Base-by-base conservation (phyloP, 2,888 invertebrate species). In the Synanthedon vespiformis region DNA sequence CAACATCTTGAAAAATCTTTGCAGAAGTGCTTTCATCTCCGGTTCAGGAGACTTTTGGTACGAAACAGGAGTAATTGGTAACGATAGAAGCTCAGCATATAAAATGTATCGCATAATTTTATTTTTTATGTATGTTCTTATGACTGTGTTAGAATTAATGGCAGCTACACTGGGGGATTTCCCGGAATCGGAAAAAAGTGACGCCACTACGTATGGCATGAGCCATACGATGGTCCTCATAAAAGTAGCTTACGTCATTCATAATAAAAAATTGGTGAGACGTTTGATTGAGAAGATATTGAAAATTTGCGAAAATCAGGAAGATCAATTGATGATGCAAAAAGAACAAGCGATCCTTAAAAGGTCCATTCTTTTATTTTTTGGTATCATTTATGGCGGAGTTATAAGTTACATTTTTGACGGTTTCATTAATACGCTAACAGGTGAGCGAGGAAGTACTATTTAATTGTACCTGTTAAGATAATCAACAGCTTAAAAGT, bases 21-120 rank as follows among this genome's bases (percentile, higher is more conserved):
- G 80, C 53, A 57, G 63, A 51, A 71, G 64, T 56, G 75, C 81
- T 58, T 85, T 68, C 61, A 55, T 70, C 49, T 60, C 74, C 12
- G 84, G 86, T n/a, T 64, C 72, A 16, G 84, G 85, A 4, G 77
- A 84, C 61, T 81, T 80, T 59, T 86, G 86, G 85, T 79, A 70
- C 52, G 70, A 80, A 60, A 64, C 74, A 44, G 65, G 63, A 1
- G 64, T 58, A 54, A 66, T 77, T 57, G 72, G 75, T 14, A 59
- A 82, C 52, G 82, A 82, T 56, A 65, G 58, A 53, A 71, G 58
- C 52, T 51, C 75, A 49, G 57, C 62, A 49, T 86, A 84, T 60
- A 74, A 63, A 61, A 51, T 68, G 40, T 74, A 67, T 54, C 70
- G 59, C 50, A 55, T 55, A 49, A 47, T 68, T 41, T 57, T 81